Conservation (phyloP, 2,797 vertebrate species). For the Gambelia wislizenii region DNA sequence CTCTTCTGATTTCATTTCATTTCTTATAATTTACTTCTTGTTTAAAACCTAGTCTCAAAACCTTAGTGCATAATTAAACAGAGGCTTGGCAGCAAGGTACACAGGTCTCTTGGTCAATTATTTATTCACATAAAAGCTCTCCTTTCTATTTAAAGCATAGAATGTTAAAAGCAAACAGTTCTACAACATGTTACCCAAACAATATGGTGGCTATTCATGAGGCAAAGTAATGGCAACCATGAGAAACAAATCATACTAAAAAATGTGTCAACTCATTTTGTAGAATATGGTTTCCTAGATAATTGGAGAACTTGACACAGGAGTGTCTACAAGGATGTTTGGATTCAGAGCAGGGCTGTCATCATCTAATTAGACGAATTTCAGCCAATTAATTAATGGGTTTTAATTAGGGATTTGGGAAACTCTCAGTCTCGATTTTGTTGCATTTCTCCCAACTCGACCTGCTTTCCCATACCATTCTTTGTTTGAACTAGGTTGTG, state of each 20-base stretch:
- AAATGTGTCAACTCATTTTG: slow-evolving; percentile 24
- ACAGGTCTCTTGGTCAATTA: slow-evolving; percentile 44
- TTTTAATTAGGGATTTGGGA: background rate
- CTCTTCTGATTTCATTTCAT: slow-evolving; percentile 48
- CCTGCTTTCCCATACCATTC: too few species aligned
- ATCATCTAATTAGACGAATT: background rate
- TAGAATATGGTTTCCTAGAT: background rate
- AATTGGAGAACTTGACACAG: background rate
- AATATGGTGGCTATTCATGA: slow-evolving; percentile 49
- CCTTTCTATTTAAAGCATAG: slow-evolving; percentile 46
- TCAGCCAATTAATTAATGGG: background rate
- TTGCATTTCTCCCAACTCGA: too few species aligned
- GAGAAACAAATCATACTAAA: slow-evolving; percentile 18
- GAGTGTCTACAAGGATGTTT: background rate
- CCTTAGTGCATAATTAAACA: slow-evolving; percentile 48
- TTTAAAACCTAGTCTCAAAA: background rate
- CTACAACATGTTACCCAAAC: slow-evolving; percentile 55
- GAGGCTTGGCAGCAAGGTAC: slow-evolving; percentile 66
- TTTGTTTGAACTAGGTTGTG: too few species aligned
- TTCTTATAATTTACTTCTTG: slow-evolving; percentile 53
- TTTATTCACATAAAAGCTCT: slow-evolving; percentile 52
- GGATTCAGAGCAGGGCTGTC: background rate
- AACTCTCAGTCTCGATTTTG: too few species aligned
- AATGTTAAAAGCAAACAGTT: slow-evolving; percentile 65
- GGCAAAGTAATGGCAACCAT: slow-evolving; percentile 17